Conservation (phyloP, 1,140 invertebrate species). For the Wiebesia pumilae region DNA sequence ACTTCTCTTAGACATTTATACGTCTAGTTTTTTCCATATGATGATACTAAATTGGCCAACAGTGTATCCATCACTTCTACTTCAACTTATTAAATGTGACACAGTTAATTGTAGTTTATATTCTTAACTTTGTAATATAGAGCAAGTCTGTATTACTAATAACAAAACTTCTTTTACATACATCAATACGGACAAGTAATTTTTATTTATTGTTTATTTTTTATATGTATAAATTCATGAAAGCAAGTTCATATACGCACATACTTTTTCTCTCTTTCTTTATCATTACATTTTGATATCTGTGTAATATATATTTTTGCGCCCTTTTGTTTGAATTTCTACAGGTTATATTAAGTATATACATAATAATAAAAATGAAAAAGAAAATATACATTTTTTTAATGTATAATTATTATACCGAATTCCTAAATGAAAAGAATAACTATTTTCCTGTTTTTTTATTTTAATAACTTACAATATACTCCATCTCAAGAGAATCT, state of each 20-base stretch:
- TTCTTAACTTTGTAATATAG: conserved; percentile 32
- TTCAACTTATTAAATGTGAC: conserved; percentile 40
- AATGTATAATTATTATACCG: conserved; percentile 24
- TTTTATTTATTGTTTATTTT: background rate
- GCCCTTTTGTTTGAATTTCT: conserved; percentile 3
- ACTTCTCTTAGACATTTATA: background rate
- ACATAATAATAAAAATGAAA: background rate
- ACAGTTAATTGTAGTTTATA: conserved; percentile 17
- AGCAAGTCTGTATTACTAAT: background rate
- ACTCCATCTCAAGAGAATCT: background rate
- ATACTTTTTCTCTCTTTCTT: background rate
- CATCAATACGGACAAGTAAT: conserved; percentile 2
- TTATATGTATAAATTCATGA: background rate
- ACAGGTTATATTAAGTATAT: conserved; percentile 30
- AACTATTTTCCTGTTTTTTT: background rate
- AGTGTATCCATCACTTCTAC: background rate
- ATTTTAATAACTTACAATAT: conserved; percentile 18
- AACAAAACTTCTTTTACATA: background rate
- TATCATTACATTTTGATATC: conserved; percentile 25
- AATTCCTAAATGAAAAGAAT: conserved; percentile 1
- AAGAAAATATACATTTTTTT: too few species aligned
- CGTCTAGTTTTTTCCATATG: background rate
- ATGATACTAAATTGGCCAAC: background rate
- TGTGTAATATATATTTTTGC: conserved; percentile 27
- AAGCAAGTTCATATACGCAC: background rate